These are phyloP conservation scores for Ylistrum balloti DNA, from an alignment of 1,140 invertebrate species.

Conservation along the genomic window DNA sequence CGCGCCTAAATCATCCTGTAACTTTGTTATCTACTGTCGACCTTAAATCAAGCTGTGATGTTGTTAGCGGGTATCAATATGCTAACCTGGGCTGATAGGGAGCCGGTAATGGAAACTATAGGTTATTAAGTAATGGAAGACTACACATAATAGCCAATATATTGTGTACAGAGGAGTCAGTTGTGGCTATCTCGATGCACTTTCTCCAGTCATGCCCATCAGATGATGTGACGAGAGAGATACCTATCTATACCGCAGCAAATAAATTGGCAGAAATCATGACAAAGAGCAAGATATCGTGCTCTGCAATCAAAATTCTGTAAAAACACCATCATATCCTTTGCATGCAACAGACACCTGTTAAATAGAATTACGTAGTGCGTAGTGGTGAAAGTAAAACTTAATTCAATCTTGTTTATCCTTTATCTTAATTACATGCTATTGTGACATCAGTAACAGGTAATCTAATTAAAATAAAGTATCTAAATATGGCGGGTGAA, in stretches of 20 bases:
- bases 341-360: neutral
- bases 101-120: neutral
- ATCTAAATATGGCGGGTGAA: too few relatives aligned
- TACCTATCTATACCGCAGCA: neutral
- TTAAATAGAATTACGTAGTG: neutral
- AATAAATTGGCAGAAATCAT: slow-evolving; percentile 27
- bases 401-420: neutral
- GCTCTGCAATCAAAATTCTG: neutral
- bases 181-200: neutral
- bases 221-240: slow-evolving; percentile 5
- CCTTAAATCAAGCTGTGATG: neutral
- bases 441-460: neutral
- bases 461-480: too few relatives aligned
- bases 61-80: neutral
- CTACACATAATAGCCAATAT: slow-evolving; percentile 2
- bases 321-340: neutral
- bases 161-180: slow-evolving; percentile 13
- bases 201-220: slow-evolving; percentile 31
- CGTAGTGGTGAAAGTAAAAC: too few relatives aligned
- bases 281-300: neutral
- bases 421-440: neutral
- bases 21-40: neutral
- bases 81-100: neutral
- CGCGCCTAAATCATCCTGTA: neutral
- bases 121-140: slow-evolving; percentile 34